Conservation (phyloP, 2,888 invertebrate species). For the Lasioglossum leucozonium region DNA sequence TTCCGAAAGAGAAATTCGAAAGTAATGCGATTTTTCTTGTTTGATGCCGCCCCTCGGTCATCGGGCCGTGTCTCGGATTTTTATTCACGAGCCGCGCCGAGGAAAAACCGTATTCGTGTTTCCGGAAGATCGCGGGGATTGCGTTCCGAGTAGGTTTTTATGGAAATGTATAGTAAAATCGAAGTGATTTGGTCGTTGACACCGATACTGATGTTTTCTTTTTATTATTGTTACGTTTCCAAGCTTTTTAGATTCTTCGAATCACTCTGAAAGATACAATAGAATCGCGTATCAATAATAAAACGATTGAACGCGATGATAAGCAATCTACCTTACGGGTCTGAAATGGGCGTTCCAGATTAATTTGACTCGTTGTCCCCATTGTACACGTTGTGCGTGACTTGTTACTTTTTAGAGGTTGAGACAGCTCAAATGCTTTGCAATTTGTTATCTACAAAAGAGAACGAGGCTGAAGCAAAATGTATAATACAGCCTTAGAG, state of each 20-base stretch:
- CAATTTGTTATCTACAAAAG: background rate
- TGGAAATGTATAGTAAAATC: too few relatives aligned
- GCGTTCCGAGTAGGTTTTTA: too few relatives aligned
- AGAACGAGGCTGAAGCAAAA: background rate
- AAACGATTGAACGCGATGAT: background rate
- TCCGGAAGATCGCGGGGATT: too few relatives aligned
- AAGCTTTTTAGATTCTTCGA: background rate
- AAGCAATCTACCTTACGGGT: background rate
- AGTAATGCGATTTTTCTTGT: conserved; percentile 76
- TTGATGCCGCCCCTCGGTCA: conserved; percentile 68
- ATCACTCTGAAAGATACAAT: background rate
- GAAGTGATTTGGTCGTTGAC: too few relatives aligned
- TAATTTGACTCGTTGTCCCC: background rate
- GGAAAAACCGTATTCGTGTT: too few relatives aligned
- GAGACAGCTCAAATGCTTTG: background rate
- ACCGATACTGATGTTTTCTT: too few relatives aligned
- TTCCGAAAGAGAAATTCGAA: conserved; percentile 75
- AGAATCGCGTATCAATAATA: background rate
- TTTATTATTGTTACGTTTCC: too few relatives aligned
- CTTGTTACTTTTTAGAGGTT: background rate
- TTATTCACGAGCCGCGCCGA: conserved; percentile 32
- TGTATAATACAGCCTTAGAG: background rate
- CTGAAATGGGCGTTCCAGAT: background rate
- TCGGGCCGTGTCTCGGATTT: conserved; percentile 50
- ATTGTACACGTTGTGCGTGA: background rate